Percentiles rank a stretch among this genome's conserved stretches.
Evolutionary conservation across 64 coral and sea anemone genomes (phyloP).

Genomic region (Anthopleura sola): DNA sequence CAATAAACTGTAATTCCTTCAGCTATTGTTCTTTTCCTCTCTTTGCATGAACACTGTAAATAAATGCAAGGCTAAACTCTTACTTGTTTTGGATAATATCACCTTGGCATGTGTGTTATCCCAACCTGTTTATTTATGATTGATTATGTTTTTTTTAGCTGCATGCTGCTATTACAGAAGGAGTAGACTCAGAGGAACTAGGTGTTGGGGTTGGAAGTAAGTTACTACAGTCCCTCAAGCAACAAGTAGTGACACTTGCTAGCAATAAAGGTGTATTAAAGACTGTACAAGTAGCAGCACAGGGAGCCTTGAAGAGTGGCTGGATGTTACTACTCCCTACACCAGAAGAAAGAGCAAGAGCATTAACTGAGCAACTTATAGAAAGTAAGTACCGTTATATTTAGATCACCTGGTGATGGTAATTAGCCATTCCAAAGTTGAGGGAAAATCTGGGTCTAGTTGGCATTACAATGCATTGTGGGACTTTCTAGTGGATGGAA

Average conservation of each 20-base stretch:
- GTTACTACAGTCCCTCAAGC: slow-evolving; percentile 90
- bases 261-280: slow-evolving; percentile 92
- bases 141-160: slow-evolving; percentile 19
- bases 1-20: too few species aligned
- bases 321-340: slow-evolving; percentile 90
- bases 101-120: background rate
- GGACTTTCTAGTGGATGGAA: too few species aligned
- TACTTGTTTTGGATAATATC: background rate
- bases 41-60: too few species aligned
- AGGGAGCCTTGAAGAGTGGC: slow-evolving; percentile 87
- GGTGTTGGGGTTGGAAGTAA: slow-evolving; percentile 98
- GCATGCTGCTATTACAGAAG: slow-evolving; percentile 90
- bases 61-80: background rate
- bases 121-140: background rate
- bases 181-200: slow-evolving; percentile 67
- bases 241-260: slow-evolving; percentile 93
- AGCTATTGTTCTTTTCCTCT: too few species aligned
- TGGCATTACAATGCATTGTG: too few species aligned
- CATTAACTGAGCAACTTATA: slow-evolving; percentile 80
- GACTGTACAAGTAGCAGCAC: slow-evolving; percentile 88
- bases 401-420: too few species aligned
- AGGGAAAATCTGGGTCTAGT: too few species aligned
- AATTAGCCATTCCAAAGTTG: too few species aligned
- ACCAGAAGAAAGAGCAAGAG: slow-evolving; percentile 90
- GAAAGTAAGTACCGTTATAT: slow-evolving; percentile 72